phyloP scores from a whole-genome alignment of 2,888 invertebrate species.

The Aporophyla lueneburgensis region DNA sequence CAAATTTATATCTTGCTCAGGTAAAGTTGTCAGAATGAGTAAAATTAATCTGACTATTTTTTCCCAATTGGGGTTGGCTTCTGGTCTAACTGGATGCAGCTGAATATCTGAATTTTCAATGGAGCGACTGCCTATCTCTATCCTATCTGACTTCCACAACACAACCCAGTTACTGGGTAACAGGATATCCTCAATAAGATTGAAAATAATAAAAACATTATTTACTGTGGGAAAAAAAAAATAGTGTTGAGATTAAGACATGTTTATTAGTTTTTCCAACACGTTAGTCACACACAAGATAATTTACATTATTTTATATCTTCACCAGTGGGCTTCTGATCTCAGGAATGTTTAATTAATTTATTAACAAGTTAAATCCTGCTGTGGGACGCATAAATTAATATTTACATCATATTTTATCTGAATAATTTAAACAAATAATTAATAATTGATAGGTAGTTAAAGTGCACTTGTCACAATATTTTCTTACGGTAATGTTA shows the following conservation, averaged over 20 bases:
- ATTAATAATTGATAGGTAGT: background rate
- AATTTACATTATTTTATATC: constrained; percentile 5
- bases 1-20: background rate
- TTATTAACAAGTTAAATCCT: constrained; percentile 13
- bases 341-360: constrained; percentile 6
- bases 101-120: no score
- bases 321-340: constrained; percentile 10
- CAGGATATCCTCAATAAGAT: no score
- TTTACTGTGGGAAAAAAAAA: background rate
- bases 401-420: constrained; percentile 21
- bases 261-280: constrained; percentile 15
- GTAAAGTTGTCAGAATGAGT: background rate
- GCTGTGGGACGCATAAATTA: constrained; percentile 11
- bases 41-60: no score
- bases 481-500: background rate
- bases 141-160: no score
- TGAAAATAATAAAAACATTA: background rate
- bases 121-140: no score
- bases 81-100: no score
- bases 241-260: background rate
- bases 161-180: no score
- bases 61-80: no score
- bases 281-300: constrained; percentile 14
- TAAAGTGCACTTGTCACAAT: constrained; percentile 12
- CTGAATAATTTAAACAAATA: constrained; percentile 13